Evolutionary conservation across 2,888 invertebrate species (phyloP).

Genomic region (Nysson spinosus): DNA sequence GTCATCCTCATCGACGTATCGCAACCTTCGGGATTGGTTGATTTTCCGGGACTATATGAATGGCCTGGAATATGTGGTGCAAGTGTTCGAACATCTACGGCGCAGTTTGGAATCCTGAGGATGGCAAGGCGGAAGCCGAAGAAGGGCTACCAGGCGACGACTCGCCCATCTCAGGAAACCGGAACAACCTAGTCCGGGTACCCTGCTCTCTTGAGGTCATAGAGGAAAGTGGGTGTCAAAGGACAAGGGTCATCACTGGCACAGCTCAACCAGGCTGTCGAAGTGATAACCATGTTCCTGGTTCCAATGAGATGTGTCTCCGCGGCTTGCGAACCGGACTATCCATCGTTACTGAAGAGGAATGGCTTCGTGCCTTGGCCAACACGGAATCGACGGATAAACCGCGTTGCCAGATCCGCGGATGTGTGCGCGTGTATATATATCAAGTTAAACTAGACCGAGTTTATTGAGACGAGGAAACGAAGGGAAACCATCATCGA

Average conservation of each 20-base stretch:
- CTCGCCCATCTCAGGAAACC: slow-evolving; percentile 62
- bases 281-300: neutral
- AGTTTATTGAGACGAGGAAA: slow-evolving; percentile 9
- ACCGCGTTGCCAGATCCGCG: slow-evolving; percentile 15
- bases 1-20: slow-evolving; percentile 69
- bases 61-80: slow-evolving; percentile 80
- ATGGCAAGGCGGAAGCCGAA: slow-evolving; percentile 67
- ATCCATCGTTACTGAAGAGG: slow-evolving; percentile 22
- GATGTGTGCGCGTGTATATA: slow-evolving; percentile 12
- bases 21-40: slow-evolving; percentile 81
- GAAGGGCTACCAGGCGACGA: slow-evolving; percentile 66
- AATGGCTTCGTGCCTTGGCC: too few relatives aligned
- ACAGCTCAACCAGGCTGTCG: slow-evolving; percentile 9
- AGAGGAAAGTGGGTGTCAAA: slow-evolving; percentile 5
- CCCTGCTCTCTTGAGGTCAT: slow-evolving; percentile 49
- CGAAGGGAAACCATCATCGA: slow-evolving; percentile 1
- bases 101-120: slow-evolving; percentile 69
- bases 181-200: slow-evolving; percentile 48
- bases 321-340: slow-evolving; percentile 10
- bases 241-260: neutral
- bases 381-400: slow-evolving; percentile 23
- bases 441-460: neutral
- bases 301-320: slow-evolving; percentile 18
- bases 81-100: slow-evolving; percentile 78
- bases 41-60: slow-evolving; percentile 83